phyloP scores from a whole-genome alignment of 1,140 invertebrate species.

The Gonioctena quinquepunctata region DNA sequence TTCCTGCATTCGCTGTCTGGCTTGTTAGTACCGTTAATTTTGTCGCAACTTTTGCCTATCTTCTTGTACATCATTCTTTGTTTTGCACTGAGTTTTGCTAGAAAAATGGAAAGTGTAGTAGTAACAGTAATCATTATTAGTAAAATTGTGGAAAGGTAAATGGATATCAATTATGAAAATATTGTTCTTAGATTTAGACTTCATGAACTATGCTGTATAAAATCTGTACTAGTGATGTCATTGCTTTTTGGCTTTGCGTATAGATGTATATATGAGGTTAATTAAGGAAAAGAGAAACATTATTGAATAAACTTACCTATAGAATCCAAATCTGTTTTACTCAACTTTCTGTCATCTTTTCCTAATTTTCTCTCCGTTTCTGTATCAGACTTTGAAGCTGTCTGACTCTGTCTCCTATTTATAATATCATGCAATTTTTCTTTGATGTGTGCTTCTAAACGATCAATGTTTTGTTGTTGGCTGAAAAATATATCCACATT shows the following conservation, averaged over 20 bases:
- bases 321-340: slow-evolving; percentile 44
- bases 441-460: slow-evolving; percentile 57
- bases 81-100: slow-evolving; percentile 41
- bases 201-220: too few species aligned
- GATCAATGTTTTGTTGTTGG: slow-evolving; percentile 53
- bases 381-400: slow-evolving; percentile 49
- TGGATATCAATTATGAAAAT: too few species aligned
- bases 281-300: too few species aligned
- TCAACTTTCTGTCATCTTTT: slow-evolving; percentile 47
- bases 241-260: too few species aligned
- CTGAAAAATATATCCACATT: too few species aligned
- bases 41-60: slow-evolving; percentile 54
- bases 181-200: too few species aligned
- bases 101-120: background rate
- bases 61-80: slow-evolving; percentile 52
- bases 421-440: slow-evolving; percentile 58
- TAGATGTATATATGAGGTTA: too few species aligned
- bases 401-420: slow-evolving; percentile 43
- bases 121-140: too few species aligned
- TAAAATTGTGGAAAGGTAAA: too few species aligned
- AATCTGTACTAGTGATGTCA: too few species aligned
- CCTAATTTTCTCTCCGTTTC: slow-evolving; percentile 45
- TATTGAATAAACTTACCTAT: slow-evolving; percentile 29
- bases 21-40: slow-evolving; percentile 45
- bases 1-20: slow-evolving; percentile 38